Percentiles rank a stretch among this genome's conserved stretches.
Conservation (phyloP, 2,113 vertebrate species). For the Pogona vitticeps region DNA sequence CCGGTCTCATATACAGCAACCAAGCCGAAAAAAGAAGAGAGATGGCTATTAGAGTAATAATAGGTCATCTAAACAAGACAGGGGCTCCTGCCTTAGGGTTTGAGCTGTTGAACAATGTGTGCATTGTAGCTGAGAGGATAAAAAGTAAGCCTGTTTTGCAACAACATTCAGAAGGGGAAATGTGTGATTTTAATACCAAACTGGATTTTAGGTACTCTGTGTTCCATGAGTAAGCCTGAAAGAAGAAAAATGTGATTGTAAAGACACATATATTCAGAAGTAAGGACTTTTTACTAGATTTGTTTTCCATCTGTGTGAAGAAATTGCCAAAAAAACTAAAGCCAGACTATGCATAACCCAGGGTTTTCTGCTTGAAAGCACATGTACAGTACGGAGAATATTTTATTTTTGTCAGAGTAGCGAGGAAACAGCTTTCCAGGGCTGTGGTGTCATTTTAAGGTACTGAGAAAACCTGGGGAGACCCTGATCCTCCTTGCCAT, state of each 20-base stretch:
- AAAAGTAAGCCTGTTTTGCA: conserved; percentile 13
- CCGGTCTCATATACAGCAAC: not conserved
- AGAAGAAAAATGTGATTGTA: not conserved
- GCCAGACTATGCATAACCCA: not conserved
- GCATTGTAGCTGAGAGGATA: not conserved
- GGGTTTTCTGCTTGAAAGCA: not conserved
- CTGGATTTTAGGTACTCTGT: not conserved
- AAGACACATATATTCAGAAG: not conserved
- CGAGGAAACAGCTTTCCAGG: not conserved
- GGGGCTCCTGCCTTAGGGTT: not conserved
- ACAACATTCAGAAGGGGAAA: not conserved
- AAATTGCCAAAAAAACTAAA: not conserved
- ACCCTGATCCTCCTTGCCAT: not conserved
- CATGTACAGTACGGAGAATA: not conserved
- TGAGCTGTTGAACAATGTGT: not conserved
- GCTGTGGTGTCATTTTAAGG: not conserved
- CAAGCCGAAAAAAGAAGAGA: not conserved
- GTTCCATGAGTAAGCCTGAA: not conserved
- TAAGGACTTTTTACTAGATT: not conserved
- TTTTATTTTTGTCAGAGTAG: not conserved
- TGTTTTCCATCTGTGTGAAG: not conserved
- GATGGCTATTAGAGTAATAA: not conserved
- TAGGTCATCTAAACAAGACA: not conserved
- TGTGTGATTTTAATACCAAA: not conserved
- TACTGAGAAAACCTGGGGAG: not conserved